Evolutionary conservation across 2,888 invertebrate genomes (phyloP).

Genomic region (Drosophila paranaensis): DNA sequence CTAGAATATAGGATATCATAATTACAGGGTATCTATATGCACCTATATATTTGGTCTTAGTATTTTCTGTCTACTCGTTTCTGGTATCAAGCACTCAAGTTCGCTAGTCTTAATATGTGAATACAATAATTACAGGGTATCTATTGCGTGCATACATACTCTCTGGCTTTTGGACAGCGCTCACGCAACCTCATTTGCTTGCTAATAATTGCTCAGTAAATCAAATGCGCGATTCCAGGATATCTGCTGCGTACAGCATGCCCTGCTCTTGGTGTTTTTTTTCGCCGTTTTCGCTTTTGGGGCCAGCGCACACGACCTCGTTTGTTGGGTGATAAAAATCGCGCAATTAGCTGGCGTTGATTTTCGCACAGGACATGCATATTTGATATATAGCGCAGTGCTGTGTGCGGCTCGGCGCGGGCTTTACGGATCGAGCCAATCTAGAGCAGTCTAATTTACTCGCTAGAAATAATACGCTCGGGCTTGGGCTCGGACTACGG

Average conservation of each 20-base stretch:
- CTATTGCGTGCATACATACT: not conserved
- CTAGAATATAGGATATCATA: not conserved
- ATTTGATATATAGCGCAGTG: slow-evolving; percentile 36
- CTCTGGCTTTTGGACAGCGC: not conserved
- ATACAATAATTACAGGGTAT: not conserved
- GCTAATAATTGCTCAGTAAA: not conserved
- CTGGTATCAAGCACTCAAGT: not conserved
- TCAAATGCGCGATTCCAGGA: not conserved
- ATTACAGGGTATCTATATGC: slow-evolving; percentile 2
- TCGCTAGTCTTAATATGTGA: not conserved
- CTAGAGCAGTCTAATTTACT: slow-evolving; percentile 74
- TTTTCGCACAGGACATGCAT: slow-evolving; percentile 76
- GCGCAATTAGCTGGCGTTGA: slow-evolving; percentile 75
- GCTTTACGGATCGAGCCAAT: slow-evolving; percentile 29
- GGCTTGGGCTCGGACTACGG: not conserved
- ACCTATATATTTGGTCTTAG: not conserved
- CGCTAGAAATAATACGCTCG: slow-evolving; percentile 68
- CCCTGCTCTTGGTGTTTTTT: not conserved
- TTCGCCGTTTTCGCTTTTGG: not conserved
- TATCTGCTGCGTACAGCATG: not conserved
- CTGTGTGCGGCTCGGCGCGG: not conserved
- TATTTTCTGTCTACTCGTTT: not conserved
- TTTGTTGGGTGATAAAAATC: slow-evolving; percentile 71
- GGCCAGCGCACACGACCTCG: slow-evolving; percentile 57
- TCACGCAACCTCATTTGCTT: not conserved